Conservation (phyloP, 1,140 invertebrate genomes). For the Aphelinus atriplicis region DNA sequence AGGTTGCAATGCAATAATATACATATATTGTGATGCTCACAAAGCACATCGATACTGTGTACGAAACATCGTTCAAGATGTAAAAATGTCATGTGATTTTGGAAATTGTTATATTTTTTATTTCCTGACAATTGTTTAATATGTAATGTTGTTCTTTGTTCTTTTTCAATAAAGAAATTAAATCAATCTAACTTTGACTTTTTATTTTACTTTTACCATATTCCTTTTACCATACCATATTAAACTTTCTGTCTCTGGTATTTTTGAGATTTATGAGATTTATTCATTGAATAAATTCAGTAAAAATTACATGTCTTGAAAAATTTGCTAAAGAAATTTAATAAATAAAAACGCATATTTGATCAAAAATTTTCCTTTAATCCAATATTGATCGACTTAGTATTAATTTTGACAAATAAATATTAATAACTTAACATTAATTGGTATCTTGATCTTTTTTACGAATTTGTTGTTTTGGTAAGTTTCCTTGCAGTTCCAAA, state of each 20-base stretch:
- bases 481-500: constrained; percentile 77
- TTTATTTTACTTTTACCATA: constrained; percentile 8
- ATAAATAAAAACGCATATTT: too few relatives aligned
- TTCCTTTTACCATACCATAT: too few relatives aligned
- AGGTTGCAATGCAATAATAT: constrained; percentile 65
- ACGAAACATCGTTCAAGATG: constrained; percentile 61
- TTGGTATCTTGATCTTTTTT: constrained; percentile 56
- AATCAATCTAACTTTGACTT: constrained; percentile 42
- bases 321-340: too few relatives aligned
- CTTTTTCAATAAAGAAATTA: constrained; percentile 66
- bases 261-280: too few relatives aligned
- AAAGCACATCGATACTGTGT: constrained; percentile 64
- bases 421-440: constrained; percentile 41
- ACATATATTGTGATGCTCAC: constrained; percentile 64
- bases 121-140: constrained; percentile 66
- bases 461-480: constrained; percentile 53
- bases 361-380: too few relatives aligned
- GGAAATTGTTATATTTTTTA: constrained; percentile 67
- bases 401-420: too few relatives aligned
- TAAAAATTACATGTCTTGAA: too few relatives aligned
- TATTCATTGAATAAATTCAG: too few relatives aligned
- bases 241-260: too few relatives aligned
- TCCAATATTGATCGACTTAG: too few relatives aligned
- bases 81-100: constrained; percentile 67
- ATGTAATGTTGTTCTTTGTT: constrained; percentile 66